Evolutionary conservation across 2,113 vertebrate genomes (phyloP).

Genomic region (Phocoena sinus): DNA sequence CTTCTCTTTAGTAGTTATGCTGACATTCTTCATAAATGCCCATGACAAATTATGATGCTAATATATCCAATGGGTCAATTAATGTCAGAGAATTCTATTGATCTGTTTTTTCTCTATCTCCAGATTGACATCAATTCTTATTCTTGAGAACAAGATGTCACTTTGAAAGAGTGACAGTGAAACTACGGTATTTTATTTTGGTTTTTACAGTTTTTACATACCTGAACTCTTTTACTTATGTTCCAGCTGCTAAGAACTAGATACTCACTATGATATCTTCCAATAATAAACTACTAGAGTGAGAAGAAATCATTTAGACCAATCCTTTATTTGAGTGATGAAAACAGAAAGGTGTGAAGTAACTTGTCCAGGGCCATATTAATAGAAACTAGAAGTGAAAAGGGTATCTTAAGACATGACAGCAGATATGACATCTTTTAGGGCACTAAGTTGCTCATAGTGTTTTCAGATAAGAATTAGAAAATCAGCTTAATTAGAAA

Average conservation of each 20-base stretch:
- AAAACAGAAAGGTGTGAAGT: not conserved
- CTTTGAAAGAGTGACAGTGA: not conserved
- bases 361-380: not conserved
- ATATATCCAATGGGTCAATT: not conserved
- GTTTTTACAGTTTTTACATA: not conserved
- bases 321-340: not conserved
- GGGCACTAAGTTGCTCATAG: not conserved
- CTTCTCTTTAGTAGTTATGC: not conserved
- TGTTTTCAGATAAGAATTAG: not conserved
- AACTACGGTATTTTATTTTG: not conserved
- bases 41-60: slow-evolving; percentile 27
- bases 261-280: not conserved
- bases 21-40: slow-evolving; percentile 27
- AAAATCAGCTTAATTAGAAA: not conserved
- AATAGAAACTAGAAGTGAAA: too few species aligned
- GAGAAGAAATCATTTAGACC: not conserved
- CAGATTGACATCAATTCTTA: slow-evolving; percentile 25
- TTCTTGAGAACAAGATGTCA: not conserved
- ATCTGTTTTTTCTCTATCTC: not conserved
- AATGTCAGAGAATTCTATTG: not conserved
- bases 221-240: not conserved
- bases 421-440: not conserved
- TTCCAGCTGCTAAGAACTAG: not conserved
- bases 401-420: not conserved
- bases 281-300: not conserved